Conservation (phyloP, 2,888 invertebrate species). For the Stegana nigrithorax region DNA sequence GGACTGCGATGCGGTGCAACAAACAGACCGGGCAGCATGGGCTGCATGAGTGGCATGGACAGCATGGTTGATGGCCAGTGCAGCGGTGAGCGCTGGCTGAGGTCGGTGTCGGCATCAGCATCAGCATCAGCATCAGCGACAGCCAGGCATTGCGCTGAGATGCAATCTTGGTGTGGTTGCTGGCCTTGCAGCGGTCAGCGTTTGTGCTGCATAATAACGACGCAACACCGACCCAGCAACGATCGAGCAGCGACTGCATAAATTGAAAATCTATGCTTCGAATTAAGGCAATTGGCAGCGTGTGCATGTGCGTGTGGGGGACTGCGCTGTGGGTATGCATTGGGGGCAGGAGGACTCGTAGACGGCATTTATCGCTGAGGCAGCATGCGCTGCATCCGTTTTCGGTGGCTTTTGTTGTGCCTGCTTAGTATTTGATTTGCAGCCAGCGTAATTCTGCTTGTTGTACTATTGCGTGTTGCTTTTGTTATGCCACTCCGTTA, state of each 20-base stretch:
- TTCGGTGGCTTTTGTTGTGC: not conserved
- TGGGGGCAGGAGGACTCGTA: too few relatives aligned
- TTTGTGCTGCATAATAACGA: conserved; percentile 11
- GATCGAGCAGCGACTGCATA: conserved; percentile 54
- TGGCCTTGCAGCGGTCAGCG: not conserved
- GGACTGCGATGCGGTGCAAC: conserved; percentile 34
- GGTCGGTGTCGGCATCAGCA: too few relatives aligned
- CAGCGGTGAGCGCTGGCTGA: not conserved
- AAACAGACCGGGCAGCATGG: conserved; percentile 27
- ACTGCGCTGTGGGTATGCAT: conserved; percentile 30
- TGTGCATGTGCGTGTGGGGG: conserved; percentile 28
- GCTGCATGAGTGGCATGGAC: too few relatives aligned
- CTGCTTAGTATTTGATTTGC: not conserved
- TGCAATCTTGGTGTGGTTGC: too few relatives aligned
- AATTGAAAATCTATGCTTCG: conserved; percentile 38
- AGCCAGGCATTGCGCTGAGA: too few relatives aligned
- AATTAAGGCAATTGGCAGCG: conserved; percentile 2
- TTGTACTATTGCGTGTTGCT: not conserved
- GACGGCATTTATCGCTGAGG: conserved; percentile 21
- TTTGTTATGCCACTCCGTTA: not conserved
- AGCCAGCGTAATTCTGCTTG: not conserved
- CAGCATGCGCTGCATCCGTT: not conserved
- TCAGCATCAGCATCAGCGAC: not conserved
- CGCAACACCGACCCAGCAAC: too few relatives aligned
- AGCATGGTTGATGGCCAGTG: not conserved